Evolutionary conservation across 2,888 invertebrate genomes (phyloP).

Genomic region (Ischnura elegans): DNA sequence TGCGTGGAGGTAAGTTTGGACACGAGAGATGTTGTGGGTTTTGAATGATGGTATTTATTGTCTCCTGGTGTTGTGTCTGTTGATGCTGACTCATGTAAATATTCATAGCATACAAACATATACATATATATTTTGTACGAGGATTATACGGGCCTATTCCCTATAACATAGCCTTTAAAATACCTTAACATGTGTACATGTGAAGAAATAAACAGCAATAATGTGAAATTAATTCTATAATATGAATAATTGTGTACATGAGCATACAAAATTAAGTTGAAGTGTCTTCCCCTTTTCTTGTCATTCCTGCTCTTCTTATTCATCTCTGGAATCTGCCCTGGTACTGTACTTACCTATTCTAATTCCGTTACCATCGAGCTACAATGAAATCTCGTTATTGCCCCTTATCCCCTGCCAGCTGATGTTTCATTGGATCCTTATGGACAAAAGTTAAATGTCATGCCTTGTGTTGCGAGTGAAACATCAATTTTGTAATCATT

Average conservation of each 20-base stretch:
- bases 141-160: conserved; percentile 41
- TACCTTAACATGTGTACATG: not conserved
- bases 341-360: not conserved
- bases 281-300: conserved; percentile 27
- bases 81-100: not conserved
- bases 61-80: not conserved
- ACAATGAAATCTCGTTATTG: conserved; percentile 63
- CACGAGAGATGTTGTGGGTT: not conserved
- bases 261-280: not conserved
- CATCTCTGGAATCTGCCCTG: not conserved
- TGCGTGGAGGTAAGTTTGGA: not conserved
- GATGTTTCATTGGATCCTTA: not conserved
- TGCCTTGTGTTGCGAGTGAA: not conserved
- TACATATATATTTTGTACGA: not conserved
- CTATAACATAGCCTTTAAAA: not conserved
- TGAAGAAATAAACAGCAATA: conserved; percentile 49
- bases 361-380: not conserved
- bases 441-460: not conserved
- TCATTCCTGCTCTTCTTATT: conserved; percentile 27
- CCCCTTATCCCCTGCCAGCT: not conserved
- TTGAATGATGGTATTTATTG: not conserved
- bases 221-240: conserved; percentile 1
- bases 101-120: not conserved
- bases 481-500: not conserved
- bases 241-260: not conserved